Conservation (phyloP, 2,797 vertebrate species). For the Etheostoma nigrum region DNA sequence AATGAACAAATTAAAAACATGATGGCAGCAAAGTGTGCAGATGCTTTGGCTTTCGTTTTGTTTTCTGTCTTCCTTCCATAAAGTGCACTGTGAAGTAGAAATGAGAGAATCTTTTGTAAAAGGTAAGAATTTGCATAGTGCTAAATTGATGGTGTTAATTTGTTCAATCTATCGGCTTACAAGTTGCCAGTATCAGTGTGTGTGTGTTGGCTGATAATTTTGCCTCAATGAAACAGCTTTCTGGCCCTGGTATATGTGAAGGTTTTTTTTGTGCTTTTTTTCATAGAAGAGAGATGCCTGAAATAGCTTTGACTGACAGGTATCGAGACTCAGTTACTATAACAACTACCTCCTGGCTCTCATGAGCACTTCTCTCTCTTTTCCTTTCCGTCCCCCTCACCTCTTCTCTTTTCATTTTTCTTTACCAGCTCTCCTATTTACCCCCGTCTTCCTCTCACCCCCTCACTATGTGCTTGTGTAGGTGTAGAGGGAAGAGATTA, state of each 20-base stretch:
- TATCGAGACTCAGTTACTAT: constrained; percentile 83
- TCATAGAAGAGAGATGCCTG: constrained; percentile 72
- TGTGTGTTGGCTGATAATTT: constrained; percentile 61
- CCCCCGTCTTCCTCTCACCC: constrained; percentile 58
- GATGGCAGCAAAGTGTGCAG: background rate
- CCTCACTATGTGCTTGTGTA: constrained; percentile 69
- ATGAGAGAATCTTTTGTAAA: constrained; percentile 37
- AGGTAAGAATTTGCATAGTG: constrained; percentile 45
- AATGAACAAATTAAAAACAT: constrained; percentile 3
- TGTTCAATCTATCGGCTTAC: constrained; percentile 50
- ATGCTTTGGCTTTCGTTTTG: constrained; percentile 21
- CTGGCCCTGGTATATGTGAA: constrained; percentile 46
- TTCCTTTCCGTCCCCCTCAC: constrained; percentile 28
- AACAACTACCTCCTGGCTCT: constrained; percentile 82
- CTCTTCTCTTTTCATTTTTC: constrained; percentile 66
- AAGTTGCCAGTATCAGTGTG: constrained; percentile 51
- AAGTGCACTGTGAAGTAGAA: constrained; percentile 27
- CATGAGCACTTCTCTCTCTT: constrained; percentile 55
- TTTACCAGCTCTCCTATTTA: constrained; percentile 63
- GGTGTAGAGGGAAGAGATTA: constrained; percentile 78
- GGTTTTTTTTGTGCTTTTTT: constrained; percentile 1
- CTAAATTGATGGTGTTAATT: constrained; percentile 64
- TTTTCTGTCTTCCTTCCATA: constrained; percentile 7
- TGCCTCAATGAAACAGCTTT: constrained; percentile 44
- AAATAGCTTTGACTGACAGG: constrained; percentile 83